Conservation (phyloP, 2,888 invertebrate species). For the Acleris cristana region DNA sequence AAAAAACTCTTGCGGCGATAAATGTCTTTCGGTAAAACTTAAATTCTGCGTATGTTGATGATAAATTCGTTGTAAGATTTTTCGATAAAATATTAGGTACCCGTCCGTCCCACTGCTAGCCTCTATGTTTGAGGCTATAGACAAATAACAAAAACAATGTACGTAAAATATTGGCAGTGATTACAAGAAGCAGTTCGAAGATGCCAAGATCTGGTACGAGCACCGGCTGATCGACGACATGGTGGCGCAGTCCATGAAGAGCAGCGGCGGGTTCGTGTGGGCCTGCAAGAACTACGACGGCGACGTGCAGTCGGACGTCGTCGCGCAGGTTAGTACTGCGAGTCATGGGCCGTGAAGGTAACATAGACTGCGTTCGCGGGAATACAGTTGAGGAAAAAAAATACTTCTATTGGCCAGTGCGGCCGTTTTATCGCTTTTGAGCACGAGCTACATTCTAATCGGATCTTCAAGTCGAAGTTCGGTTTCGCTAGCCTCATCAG, state of each 20-base stretch:
- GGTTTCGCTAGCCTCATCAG: too few species aligned
- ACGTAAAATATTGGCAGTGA: constrained; percentile 67
- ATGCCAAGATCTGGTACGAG: constrained; percentile 93
- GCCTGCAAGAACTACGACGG: constrained; percentile 97
- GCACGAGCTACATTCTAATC: too few species aligned
- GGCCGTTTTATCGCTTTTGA: too few species aligned
- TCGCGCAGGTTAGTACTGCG: constrained; percentile 84
- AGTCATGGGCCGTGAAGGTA: background rate
- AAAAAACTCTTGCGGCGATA: too few species aligned
- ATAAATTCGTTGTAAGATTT: too few species aligned
- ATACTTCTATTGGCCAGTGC: too few species aligned
- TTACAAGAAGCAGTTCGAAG: constrained; percentile 90
- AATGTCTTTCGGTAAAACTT: too few species aligned
- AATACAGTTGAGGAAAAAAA: too few species aligned
- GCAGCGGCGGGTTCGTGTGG: constrained; percentile 95
- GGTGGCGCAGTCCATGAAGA: constrained; percentile 94
- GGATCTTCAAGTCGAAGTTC: too few species aligned
- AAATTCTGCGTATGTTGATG: too few species aligned
- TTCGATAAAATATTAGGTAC: too few species aligned
- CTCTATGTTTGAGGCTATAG: background rate
- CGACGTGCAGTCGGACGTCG: constrained; percentile 94
- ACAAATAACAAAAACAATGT: background rate
- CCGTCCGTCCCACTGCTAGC: too few species aligned
- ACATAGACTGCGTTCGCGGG: background rate
- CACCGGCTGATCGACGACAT: constrained; percentile 96